Evolutionary conservation across 2,113 vertebrate genomes (phyloP).

Genomic region (Suricata suricatta): DNA sequence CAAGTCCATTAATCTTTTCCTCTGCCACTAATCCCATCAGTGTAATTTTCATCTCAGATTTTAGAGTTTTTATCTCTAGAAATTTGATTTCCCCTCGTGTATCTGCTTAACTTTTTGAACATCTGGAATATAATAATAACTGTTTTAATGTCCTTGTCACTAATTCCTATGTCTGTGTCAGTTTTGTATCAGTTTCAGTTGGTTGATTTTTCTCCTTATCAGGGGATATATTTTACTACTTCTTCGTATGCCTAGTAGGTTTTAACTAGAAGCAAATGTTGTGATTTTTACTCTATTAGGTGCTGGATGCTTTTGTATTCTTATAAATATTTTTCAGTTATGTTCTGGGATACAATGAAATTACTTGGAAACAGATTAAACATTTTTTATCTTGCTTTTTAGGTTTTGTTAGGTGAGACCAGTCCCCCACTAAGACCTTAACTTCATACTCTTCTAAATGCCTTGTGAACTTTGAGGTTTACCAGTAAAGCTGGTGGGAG

Average conservation of each 20-base stretch:
- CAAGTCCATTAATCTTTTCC: constrained; percentile 18
- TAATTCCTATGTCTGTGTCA: not conserved
- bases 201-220: not conserved
- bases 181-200: constrained; percentile 5
- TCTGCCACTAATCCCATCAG: not conserved
- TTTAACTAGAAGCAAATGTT: not conserved
- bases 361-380: constrained; percentile 33
- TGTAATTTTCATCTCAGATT: constrained; percentile 28
- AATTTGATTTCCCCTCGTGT: not conserved
- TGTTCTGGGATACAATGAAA: constrained; percentile 15
- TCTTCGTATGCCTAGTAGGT: not conserved
- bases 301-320: not conserved
- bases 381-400: constrained; percentile 37
- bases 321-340: constrained; percentile 24
- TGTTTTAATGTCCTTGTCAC: not conserved
- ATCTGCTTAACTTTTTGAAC: constrained; percentile 30
- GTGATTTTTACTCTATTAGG: not conserved
- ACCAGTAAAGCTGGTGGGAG: not conserved
- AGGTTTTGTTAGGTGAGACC: not conserved
- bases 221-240: not conserved
- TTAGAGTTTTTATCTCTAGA: not conserved
- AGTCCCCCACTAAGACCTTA: not conserved
- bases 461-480: not conserved
- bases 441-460: not conserved
- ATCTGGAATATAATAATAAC: constrained; percentile 6